Conservation (phyloP, 2,797 vertebrate species). For the Gymnothorax reevesii region DNA sequence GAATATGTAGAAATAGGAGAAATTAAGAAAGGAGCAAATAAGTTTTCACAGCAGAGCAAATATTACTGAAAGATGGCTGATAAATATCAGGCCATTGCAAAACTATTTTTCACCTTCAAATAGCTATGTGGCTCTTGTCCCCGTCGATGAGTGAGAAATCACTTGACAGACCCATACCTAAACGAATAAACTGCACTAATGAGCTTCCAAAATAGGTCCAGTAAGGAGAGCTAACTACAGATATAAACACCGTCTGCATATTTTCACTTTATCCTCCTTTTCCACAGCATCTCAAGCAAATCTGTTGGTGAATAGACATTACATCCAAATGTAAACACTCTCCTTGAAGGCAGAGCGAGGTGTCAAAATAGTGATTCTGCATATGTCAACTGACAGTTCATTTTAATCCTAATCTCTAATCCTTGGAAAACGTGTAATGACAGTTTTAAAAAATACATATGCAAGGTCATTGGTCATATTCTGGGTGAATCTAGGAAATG, state of each 20-base stretch:
- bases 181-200: slow-evolving; percentile 6
- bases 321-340: not conserved
- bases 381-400: slow-evolving; percentile 6
- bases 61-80: not conserved
- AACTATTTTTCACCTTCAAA: not conserved
- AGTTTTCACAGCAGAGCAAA: not conserved
- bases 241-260: not conserved
- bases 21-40: no score
- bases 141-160: not conserved
- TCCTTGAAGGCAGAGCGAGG: not conserved
- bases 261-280: not conserved
- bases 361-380: not conserved
- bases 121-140: not conserved
- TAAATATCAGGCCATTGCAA: slow-evolving; percentile 23
- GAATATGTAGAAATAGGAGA: no score
- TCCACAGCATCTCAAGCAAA: not conserved
- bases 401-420: slow-evolving; percentile 47
- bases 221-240: not conserved
- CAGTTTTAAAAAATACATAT: slow-evolving; percentile 4
- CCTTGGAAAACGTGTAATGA: slow-evolving; percentile 48
- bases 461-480: not conserved
- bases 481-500: slow-evolving; percentile 8
- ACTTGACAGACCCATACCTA: slow-evolving; percentile 15
- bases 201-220: not conserved
- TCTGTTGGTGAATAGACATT: not conserved